Base-by-base conservation (phyloP, 35 echinoderm and acorn worm species). In the Strongylocentrotus purpuratus region DNA sequence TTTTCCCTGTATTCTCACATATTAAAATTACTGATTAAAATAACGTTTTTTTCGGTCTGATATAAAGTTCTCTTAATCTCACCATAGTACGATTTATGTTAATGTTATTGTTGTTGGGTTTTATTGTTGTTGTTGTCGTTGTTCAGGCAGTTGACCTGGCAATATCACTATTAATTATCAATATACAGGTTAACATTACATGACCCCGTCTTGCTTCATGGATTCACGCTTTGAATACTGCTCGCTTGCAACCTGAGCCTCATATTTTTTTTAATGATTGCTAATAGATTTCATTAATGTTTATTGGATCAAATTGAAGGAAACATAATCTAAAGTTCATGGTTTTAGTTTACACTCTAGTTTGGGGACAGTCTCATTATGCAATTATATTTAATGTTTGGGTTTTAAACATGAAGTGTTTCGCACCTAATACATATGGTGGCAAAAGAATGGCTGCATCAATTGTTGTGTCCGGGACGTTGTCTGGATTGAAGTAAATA, bases 401-500 rank as follows among this genome's bases (percentile, higher is more conserved):
- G 45, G 25, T 25, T 12, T 48, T 50, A n/a, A 92, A 48, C 8
- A 55, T 55, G 8, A 10, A 92, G 9, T 31, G 46, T 45, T 92
- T 55, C 45, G 4, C n/a, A 92, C 91, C 41, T 22, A 46, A 18
- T 88, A 33, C 11, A 88, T 88, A 88, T 13, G 41, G 91, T 4
- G 91, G 91, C 28, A 92, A 28, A 46, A 48, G 0, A 28, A 92
- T 92, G 9, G 91, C 32, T 46, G 91, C 91, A 92, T 92, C 91
- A 28, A 92, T 31, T 20, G n/a, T 55, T 31, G 41, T 6, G 4
- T 31, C 50, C 5, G 91, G 91, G 47, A 92, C 50, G 12, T 92
- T 14, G 12, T 92, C 91, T 4, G 47, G 28, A 14, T 92, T 46
- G 47, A 92, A 92, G 91, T 48, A 92, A 8, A 92, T 28, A 45